Evolutionary conservation across 2,797 vertebrate species (phyloP), one percentile per base, ranked within the genome.

Genomic region (Thaleichthys pacificus): DNA sequence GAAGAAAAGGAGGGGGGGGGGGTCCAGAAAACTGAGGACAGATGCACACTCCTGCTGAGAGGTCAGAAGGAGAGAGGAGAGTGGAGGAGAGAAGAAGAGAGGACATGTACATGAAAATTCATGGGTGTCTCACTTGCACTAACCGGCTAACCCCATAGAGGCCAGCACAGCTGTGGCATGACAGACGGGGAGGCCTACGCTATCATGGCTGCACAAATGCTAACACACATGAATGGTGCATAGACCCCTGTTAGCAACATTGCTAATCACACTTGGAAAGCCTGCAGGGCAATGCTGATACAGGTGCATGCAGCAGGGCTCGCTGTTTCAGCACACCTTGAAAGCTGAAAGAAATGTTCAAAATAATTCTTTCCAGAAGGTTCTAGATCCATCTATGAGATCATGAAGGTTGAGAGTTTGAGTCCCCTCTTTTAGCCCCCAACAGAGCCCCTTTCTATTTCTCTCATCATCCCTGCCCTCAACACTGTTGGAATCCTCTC

Each of bases 1-100:
- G 68, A 74, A 38, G 9, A 21, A 66, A 75, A 49, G 77, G 58
- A 49, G 70, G 19, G 3, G 26, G 47, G 56, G 4, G 57, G 60
- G 9, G 12, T 42, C 60, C 61, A 61, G 32, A 28, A 19, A 21
- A 14, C 14, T 9, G 26, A 51, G 26, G 17, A 68, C 26, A 7
- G 12, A 7, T 11, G 19, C 66, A 49, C 63, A 22, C 5, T 21
- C 22, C 42, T 12, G 74, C 32, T 26, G 19, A 17, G 28, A 3
- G n/a, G 35, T 35, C 57, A 71, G 70, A 58, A 22, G 28, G n/a
- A n/a, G 58, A 30, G 62, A 21, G 17, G 8, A 22, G 30, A 70
- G 54, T 24, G 62, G 24, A 30, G 56, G 17, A 5, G 64, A 69
- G 19, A 56, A 49, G 57, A 51, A 15, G 71, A 62, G 51, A 70